Evolutionary conservation across 2,797 vertebrate species (phyloP), one percentile per base, ranked within the genome.

Genomic region (Smutsia temminckii): DNA sequence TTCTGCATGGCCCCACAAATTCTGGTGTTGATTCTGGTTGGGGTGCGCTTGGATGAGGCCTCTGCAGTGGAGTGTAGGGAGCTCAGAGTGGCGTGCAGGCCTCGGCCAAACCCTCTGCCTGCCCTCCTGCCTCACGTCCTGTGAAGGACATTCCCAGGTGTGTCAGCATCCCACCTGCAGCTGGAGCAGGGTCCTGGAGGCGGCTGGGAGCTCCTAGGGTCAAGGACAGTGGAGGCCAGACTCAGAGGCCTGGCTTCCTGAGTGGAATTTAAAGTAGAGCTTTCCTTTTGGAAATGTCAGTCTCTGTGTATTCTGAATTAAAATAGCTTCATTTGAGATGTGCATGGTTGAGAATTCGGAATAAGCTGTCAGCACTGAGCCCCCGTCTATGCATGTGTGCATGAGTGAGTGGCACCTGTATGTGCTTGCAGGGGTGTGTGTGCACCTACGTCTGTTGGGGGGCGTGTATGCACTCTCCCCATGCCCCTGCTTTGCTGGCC

Each of bases 361-460:
- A 4, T 14, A 5, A 0, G 3, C 0, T 3, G 13, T 11, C 40
- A 1, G 11, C 55, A 18, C 40, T 1, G 55, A 9, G 8, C 1
- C 32, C 64, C 49, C 14, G 0, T 13, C 27, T 57, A 59, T 27
- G 34, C 6, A 9, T 20, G 27, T 18, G 2, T 8, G 53, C 11
- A 6, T 37, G 23, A 7, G 6, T 5, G 13, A 23, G 46, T 9
- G 14, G 46, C 46, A 10, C 13, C 3, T 71, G 66, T 20, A 20
- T 3, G 10, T 9, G 27, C 13, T 12, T 13, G 14, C 8, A 18
- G 3, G 21, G 1, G 8, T 3, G 27, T n/a, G 53, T 8, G 1
- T 34, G 32, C 34, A 1, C 5, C 25, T 11, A 25, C 59, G 0
- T 16, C 21, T 2, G 8, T 59, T 18, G 9, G 46, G 46, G 46